A percentile compares a stretch with the other conserved stretches of the same genome.
These are phyloP conservation scores for Oreonectes daqikongensis DNA, from an alignment of 2,797 vertebrate species.

Conservation along the genomic window DNA sequence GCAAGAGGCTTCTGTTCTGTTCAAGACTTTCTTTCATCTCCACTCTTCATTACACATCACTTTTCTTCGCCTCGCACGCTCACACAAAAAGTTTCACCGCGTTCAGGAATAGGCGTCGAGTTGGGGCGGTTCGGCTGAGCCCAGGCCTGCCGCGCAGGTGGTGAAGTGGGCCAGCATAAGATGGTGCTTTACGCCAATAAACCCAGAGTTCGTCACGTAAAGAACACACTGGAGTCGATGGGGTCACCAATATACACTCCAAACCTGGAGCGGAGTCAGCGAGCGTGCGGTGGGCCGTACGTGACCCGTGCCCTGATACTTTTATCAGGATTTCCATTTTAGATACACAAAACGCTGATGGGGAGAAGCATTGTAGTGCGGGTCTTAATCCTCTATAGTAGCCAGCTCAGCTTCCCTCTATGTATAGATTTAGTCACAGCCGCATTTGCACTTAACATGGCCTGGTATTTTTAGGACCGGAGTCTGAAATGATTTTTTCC, in stretches of 20 bases:
- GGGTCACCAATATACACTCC: constrained; percentile 46
- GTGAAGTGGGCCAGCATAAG: constrained; percentile 52
- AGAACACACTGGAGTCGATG: constrained; percentile 40
- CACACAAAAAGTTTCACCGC: constrained; percentile 43
- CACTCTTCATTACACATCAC: constrained; percentile 36
- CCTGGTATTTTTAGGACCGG: constrained; percentile 60
- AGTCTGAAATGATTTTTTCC: constrained; percentile 47
- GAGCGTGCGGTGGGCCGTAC: constrained; percentile 58
- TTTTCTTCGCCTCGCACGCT: constrained; percentile 39
- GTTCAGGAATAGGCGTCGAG: constrained; percentile 33
- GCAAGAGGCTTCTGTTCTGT: constrained; percentile 32
- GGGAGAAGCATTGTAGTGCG: constrained; percentile 65
- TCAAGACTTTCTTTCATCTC: constrained; percentile 31
- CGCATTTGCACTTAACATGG: constrained; percentile 58
- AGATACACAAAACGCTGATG: constrained; percentile 78
- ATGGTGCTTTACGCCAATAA: constrained; percentile 52
- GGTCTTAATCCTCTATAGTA: constrained; percentile 71
- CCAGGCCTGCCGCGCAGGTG: constrained; percentile 49
- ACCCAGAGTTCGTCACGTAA: constrained; percentile 42
- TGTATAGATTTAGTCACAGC: constrained; percentile 54
- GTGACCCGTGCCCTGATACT: constrained; percentile 63
- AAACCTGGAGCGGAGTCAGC: constrained; percentile 28
- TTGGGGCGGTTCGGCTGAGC: not conserved
- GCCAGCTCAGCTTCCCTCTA: constrained; percentile 53
- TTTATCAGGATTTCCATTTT: constrained; percentile 77